Evolutionary conservation across 2,888 invertebrate genomes (phyloP).

Genomic region (Aphodius granarius): DNA sequence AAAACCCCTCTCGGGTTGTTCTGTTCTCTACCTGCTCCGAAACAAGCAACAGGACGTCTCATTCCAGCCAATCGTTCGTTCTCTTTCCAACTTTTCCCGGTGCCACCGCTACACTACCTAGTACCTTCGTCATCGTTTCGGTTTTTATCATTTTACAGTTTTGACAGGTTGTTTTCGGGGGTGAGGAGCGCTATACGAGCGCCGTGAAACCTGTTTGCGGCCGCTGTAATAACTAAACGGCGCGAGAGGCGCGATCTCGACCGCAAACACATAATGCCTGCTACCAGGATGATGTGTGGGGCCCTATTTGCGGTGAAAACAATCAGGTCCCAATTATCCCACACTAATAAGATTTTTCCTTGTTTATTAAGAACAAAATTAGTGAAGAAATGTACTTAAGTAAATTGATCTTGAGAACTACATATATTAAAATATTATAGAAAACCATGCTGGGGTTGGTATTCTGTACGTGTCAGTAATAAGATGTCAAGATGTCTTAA

Average conservation of each 20-base stretch:
- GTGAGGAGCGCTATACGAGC: conserved; percentile 3
- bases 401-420: background rate
- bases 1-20: background rate
- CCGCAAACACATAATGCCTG: background rate
- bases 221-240: conserved; percentile 1
- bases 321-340: background rate
- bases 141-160: conserved; percentile 28
- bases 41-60: conserved; percentile 20
- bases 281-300: background rate
- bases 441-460: too few relatives aligned
- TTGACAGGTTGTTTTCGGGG: conserved; percentile 28
- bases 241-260: background rate
- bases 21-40: conserved; percentile 23
- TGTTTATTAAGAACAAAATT: background rate
- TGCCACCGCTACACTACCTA: background rate
- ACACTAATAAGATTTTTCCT: background rate
- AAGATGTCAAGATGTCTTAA: too few relatives aligned
- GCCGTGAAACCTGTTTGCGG: conserved; percentile 10
- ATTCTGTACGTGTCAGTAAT: too few relatives aligned
- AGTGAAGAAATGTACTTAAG: background rate
- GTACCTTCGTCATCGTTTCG: conserved; percentile 5
- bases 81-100: background rate
- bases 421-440: too few relatives aligned
- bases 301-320: background rate
- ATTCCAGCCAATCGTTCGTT: conserved; percentile 8